A percentile compares a stretch with the other conserved stretches of the same genome.
Conservation (phyloP, 1,140 invertebrate species). For the Drosophila nikananu region DNA sequence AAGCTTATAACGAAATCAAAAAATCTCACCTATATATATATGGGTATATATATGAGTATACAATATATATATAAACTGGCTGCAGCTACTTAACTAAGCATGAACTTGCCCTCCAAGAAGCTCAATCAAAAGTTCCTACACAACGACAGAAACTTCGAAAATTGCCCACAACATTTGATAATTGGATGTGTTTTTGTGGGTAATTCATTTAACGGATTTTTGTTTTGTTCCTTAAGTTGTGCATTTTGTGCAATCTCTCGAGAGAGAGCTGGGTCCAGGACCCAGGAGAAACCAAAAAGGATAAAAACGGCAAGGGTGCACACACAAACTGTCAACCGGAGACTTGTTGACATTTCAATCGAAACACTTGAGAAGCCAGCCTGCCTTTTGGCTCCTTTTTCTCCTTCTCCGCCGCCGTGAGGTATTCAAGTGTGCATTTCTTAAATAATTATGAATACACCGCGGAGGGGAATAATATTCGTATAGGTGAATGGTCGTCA, state of each 20-base stretch:
- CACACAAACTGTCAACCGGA: slow-evolving; percentile 62
- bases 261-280: not conserved
- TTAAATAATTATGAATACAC: slow-evolving; percentile 83
- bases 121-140: slow-evolving; percentile 75
- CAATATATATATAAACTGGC: slow-evolving; percentile 24
- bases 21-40: slow-evolving; percentile 26
- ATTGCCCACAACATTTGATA: slow-evolving; percentile 13
- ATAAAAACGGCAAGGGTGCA: slow-evolving; percentile 11
- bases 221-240: slow-evolving; percentile 27
- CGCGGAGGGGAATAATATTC: slow-evolving; percentile 56
- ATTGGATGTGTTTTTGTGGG: slow-evolving; percentile 18
- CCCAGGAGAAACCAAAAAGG: slow-evolving; percentile 18
- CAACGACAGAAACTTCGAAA: slow-evolving; percentile 38
- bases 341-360: slow-evolving; percentile 75
- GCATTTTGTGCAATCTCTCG: slow-evolving; percentile 50
- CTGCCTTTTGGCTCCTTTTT: slow-evolving; percentile 20
- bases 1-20: slow-evolving; percentile 38
- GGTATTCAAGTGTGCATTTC: slow-evolving; percentile 77
- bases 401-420: slow-evolving; percentile 4
- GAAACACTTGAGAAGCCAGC: slow-evolving; percentile 49
- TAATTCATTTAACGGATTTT: slow-evolving; percentile 29
- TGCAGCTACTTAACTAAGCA: slow-evolving; percentile 25
- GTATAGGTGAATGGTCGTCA: slow-evolving; percentile 71
- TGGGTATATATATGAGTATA: slow-evolving; percentile 10
- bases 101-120: slow-evolving; percentile 57